Base-by-base conservation (phyloP, 1,140 invertebrate species). In the Caenorhabditis remanei region DNA sequence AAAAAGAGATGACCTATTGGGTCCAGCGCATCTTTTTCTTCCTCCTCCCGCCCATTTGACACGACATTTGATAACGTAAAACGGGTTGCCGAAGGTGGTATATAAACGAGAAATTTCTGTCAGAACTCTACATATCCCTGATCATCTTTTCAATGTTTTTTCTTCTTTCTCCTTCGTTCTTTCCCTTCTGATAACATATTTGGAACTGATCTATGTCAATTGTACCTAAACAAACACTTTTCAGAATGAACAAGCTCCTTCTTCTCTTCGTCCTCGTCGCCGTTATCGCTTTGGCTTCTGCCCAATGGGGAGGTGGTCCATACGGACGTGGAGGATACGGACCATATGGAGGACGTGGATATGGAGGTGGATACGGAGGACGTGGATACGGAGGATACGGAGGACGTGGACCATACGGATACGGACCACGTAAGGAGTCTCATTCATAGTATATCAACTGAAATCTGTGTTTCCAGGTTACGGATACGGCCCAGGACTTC, bases 171-270 rank as follows among this genome's bases (percentile, higher is more conserved):
- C 48, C 48, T 48, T 48, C 13, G 11, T 40, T 19, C 67, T 46
- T 48, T 55, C 75, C 7, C 14, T 50, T 55, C 56, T 32, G n/a
- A 11, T 24, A 63, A 63, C 9, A 63, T 24, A 13, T 63, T 63
- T 32, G 61, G 61, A 63, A 63, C 19, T 63, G 61, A 63, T 63
- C 61, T 32, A 32, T 63, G 61, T 5, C 61, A 11, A 63, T 63
- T 21, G 40, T 13, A 16, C 24, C 1, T 53, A 71, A 16, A 16
- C 14, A 48, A 79, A 46, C 14, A 46, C 4, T 41, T 58, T 75
- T 79, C 67, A 53, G 67, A 67, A 85, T 85, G 85, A 79, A 79
- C 71, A 79, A 79, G 71, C 71, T 79, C 46, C 85, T 85, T 32
- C 65, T 65, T 58, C 58, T 85, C 24, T 41, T 79, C 50, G 24